Evolutionary conservation across 2,113 vertebrate species (phyloP).

Genomic region (Onychostruthus taczanowskii): DNA sequence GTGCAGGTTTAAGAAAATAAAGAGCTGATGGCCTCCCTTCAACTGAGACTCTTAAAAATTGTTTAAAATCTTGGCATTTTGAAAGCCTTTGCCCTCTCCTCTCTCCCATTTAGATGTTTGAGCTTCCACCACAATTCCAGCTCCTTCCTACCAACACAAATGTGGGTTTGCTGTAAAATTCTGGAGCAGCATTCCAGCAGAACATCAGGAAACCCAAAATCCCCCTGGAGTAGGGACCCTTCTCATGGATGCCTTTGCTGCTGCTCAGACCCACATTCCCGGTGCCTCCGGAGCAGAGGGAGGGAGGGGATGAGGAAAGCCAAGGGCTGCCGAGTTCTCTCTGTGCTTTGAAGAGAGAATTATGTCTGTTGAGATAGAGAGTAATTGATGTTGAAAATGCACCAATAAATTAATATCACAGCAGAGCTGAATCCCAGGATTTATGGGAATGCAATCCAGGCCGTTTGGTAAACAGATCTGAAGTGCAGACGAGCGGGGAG

Average conservation of each 20-base stretch:
- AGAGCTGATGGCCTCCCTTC: neutral
- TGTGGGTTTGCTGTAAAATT: neutral
- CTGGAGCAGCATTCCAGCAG: neutral
- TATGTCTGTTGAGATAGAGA: constrained; percentile 21
- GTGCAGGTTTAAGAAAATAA: neutral
- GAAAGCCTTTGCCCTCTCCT: neutral
- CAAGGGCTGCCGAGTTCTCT: neutral
- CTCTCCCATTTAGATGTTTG: neutral
- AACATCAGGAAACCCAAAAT: neutral
- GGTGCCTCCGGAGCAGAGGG: neutral
- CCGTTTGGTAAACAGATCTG: constrained; percentile 60
- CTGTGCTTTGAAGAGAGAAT: constrained; percentile 26
- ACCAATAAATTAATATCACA: constrained; percentile 62
- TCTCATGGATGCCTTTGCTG: neutral
- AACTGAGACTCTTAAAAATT: neutral
- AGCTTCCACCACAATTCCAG: neutral
- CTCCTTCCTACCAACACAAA: neutral
- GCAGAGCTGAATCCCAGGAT: neutral
- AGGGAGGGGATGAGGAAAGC: neutral
- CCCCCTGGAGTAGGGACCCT: rapidly evolving
- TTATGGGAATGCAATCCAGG: constrained; percentile 30
- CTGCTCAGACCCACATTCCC: neutral
- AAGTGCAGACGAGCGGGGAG: constrained; percentile 45
- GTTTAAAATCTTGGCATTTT: neutral
- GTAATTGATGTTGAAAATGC: constrained; percentile 47